Evolutionary conservation across 2,113 vertebrate genomes (phyloP).

Genomic region (Xenopus laevis): DNA sequence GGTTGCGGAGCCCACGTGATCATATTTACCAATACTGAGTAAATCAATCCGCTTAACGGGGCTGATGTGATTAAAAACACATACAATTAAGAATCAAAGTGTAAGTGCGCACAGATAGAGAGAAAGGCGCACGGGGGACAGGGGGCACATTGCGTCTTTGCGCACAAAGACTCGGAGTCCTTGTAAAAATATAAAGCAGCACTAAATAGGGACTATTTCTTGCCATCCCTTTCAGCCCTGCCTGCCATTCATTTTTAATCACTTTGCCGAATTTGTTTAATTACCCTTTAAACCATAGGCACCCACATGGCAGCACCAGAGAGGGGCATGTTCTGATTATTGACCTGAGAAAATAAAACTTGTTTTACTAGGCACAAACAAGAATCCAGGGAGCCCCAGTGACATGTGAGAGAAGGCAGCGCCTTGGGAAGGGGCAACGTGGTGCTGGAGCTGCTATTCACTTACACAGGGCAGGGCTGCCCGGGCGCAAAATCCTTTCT

Average conservation of each 20-base stretch:
- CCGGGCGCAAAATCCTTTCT: background rate
- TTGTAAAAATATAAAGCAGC: background rate
- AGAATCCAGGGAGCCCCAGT: background rate
- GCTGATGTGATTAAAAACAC: constrained; percentile 60
- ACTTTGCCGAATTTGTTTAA: constrained; percentile 57
- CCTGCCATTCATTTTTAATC: constrained; percentile 59
- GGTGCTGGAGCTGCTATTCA: no score
- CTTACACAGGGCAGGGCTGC: no score
- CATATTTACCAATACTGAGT: constrained; percentile 99
- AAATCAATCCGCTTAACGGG: constrained; percentile 92
- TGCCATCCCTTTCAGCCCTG: constrained; percentile 52
- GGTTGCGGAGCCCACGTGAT: constrained; percentile 98
- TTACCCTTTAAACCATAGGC: constrained; percentile 50
- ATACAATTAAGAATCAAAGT: constrained; percentile 48
- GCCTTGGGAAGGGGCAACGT: constrained; percentile 7
- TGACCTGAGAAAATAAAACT: constrained; percentile 40
- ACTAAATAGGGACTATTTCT: constrained; percentile 72
- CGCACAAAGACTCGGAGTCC: constrained; percentile 33
- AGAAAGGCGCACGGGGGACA: background rate
- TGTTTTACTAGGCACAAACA: constrained; percentile 37
- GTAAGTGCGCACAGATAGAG: constrained; percentile 41
- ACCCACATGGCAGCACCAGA: constrained; percentile 7
- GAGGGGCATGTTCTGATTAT: constrained; percentile 26
- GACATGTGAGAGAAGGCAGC: constrained; percentile 36
- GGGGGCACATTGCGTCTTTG: constrained; percentile 3